Evolutionary conservation across 2,113 vertebrate genomes (phyloP).

Genomic region (Cromileptes altivelis): DNA sequence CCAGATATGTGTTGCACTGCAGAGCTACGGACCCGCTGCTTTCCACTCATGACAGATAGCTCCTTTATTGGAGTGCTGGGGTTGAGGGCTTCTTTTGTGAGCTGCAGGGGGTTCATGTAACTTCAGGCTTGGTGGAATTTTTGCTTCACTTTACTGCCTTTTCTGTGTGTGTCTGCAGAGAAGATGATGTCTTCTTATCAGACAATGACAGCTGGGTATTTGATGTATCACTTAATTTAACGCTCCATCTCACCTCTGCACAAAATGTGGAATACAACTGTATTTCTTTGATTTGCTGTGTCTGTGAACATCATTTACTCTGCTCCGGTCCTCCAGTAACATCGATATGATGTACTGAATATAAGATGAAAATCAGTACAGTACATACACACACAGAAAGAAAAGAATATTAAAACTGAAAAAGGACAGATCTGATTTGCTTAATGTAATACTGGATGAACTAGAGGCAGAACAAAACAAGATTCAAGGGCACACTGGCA

Average conservation of each 20-base stretch:
- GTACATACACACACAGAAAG: background rate
- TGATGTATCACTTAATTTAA: conserved; percentile 27
- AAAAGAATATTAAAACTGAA: background rate
- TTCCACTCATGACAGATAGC: background rate
- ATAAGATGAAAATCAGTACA: background rate
- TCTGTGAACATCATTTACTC: conserved; percentile 7
- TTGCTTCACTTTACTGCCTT: background rate
- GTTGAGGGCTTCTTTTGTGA: background rate
- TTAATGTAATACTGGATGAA: background rate
- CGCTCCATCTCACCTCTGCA: background rate
- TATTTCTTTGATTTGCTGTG: conserved; percentile 16
- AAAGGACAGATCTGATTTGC: background rate
- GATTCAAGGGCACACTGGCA: conserved; percentile 15
- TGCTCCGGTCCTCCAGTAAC: background rate
- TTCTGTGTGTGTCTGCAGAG: background rate
- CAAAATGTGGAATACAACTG: conserved; percentile 13
- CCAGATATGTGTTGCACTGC: background rate
- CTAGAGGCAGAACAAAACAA: background rate
- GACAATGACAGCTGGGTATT: background rate
- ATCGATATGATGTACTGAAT: background rate
- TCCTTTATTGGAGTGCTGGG: background rate
- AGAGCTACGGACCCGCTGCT: background rate
- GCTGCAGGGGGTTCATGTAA: background rate
- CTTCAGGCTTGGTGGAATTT: background rate
- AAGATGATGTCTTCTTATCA: conserved; percentile 5